Base-by-base conservation (phyloP, 2,113 vertebrate species). In the Aptenodytes forsteri region DNA sequence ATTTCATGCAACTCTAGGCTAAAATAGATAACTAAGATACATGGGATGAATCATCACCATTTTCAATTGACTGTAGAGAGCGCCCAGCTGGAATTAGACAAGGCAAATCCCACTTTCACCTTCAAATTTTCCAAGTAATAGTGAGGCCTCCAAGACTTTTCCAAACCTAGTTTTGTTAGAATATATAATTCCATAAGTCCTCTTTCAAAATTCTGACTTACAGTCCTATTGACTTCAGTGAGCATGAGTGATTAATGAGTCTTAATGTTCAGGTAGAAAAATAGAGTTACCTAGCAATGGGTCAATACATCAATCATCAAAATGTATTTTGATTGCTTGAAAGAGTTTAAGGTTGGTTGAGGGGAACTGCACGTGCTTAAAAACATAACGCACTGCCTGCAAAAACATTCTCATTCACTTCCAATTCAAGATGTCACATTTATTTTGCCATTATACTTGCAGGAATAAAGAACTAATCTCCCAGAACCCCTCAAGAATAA, bases 391-490 rank as follows among this genome's bases (percentile, higher is more conserved):
- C 19, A 47, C 7, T 76, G 50, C 56, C 44, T 59, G 38, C 15
- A 92, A 56, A 90, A 89, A 71, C 40, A 66, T 52, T 65, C 42
- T 90, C 40, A 44, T 50, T 4, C 20, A 50, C 20, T 75, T 84
- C 55, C 55, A 42, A 4, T 70, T 64, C 79, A 86, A 81, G 77
- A 83, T 82, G 40, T 65, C 66, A 83, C 52, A 49, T 79, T 87
- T 85, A 92, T 95, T 96, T 96, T 94, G 36, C 78, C 49, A 77
- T 79, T 86, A 50, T 52, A 90, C 23, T 12, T 52, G 30, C n/a
- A 86, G 62, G 29, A 90, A 73, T 30, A 29, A 80, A 58, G n/a
- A 95, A 49, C 27, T 79, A 42, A 80, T 54, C 71, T 94, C 40
- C 73, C 16, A 80, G 73, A 77, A 46, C 5, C 2, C 26, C 38